A percentile compares a stretch with the other conserved stretches of the same genome.
phyloP scores from a whole-genome alignment of 64 coral and sea anemone genomes.

The Actinia tenebrosa region DNA sequence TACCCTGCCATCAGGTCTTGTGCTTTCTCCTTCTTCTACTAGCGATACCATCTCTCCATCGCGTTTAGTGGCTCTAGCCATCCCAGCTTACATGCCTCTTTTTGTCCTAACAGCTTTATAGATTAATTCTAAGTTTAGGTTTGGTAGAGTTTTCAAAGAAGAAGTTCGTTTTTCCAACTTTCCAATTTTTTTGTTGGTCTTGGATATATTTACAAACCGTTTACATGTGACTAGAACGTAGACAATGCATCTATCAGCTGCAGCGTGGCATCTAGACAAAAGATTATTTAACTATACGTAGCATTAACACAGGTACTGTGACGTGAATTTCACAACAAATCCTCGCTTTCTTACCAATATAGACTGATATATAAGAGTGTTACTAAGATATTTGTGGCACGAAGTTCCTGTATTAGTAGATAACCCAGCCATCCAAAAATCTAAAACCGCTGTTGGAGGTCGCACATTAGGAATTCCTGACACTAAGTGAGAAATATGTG shows the following conservation, averaged over 20 bases:
- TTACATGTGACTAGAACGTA: background rate
- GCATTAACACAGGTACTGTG: too few species aligned
- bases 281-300: background rate
- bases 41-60: constrained; percentile 3
- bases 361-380: too few species aligned
- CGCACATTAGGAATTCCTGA: too few species aligned
- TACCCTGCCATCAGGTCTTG: background rate
- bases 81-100: background rate
- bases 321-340: too few species aligned
- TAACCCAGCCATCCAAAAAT: too few species aligned
- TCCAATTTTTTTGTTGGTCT: too few species aligned
- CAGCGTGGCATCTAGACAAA: background rate
- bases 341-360: too few species aligned
- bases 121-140: too few species aligned
- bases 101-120: background rate
- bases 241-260: background rate
- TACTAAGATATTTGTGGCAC: too few species aligned
- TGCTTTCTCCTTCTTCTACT: background rate
- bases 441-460: too few species aligned
- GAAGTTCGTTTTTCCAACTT: background rate
- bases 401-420: too few species aligned
- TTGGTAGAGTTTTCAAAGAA: background rate
- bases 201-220: background rate
- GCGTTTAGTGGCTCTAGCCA: background rate
- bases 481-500: too few species aligned